These are phyloP conservation scores for Hassar affinis DNA, from an alignment of 2,113 vertebrate genomes.

Conservation along the genomic window DNA sequence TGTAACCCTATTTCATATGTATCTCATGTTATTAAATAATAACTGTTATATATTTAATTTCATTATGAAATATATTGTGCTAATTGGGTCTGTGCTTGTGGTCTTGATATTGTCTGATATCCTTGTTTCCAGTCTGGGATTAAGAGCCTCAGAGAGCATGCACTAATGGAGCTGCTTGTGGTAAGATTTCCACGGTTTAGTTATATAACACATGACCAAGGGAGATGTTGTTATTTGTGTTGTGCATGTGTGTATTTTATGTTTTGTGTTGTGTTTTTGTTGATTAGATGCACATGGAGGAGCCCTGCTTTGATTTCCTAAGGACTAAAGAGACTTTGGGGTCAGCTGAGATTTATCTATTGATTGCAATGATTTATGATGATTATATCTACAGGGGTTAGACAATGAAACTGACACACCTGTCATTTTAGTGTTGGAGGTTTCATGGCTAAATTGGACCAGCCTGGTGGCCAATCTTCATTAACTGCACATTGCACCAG, in stretches of 20 bases:
- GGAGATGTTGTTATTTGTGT: not conserved
- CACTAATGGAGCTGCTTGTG: slow-evolving; percentile 95
- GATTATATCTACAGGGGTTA: no score
- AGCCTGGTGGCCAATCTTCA: no score
- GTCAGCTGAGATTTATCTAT: slow-evolving; percentile 68
- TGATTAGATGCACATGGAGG: slow-evolving; percentile 98
- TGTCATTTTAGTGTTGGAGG: no score
- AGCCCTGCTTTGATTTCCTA: slow-evolving; percentile 95
- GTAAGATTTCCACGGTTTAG: slow-evolving; percentile 71
- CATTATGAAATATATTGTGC: not conserved
- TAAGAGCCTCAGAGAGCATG: slow-evolving; percentile 85
- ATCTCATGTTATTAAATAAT: not conserved
- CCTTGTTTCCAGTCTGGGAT: slow-evolving; percentile 82
- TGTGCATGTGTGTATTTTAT: not conserved
- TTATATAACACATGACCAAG: not conserved
- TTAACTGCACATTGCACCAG: no score
- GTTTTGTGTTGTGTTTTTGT: slow-evolving; percentile 37
- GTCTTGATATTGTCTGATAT: not conserved
- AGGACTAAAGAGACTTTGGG: slow-evolving; percentile 95
- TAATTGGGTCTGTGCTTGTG: not conserved
- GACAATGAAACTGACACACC: no score
- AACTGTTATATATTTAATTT: no score
- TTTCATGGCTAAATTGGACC: no score
- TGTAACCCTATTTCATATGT: not conserved
- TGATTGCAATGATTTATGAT: not conserved